A percentile compares a stretch with the other conserved stretches of the same genome.
Evolutionary conservation across 1,140 invertebrate species (phyloP).

Genomic region (Nomia melanderi): DNA sequence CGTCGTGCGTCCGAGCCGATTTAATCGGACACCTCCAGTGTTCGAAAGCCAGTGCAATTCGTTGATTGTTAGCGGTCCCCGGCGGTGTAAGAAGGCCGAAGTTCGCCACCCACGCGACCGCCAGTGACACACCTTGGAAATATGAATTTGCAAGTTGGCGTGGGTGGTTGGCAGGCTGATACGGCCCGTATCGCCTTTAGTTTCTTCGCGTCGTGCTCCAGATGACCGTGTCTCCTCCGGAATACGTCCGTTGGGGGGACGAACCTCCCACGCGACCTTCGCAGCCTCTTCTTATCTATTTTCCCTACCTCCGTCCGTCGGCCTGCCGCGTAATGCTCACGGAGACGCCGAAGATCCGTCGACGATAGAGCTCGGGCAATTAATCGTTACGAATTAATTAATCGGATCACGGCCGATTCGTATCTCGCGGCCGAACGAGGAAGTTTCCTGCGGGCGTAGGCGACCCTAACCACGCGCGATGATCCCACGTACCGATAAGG

Average conservation of each 20-base stretch:
- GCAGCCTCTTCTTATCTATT: not conserved
- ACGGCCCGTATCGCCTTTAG: slow-evolving; percentile 29
- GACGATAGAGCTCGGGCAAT: slow-evolving; percentile 60
- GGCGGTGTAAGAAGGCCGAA: slow-evolving; percentile 8
- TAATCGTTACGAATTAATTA: slow-evolving; percentile 71
- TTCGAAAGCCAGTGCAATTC: not conserved
- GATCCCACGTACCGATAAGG: slow-evolving; percentile 59
- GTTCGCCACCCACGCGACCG: slow-evolving; percentile 33
- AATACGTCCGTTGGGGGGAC: not conserved
- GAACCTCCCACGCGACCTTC: slow-evolving; percentile 44
- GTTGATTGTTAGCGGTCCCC: slow-evolving; percentile 8
- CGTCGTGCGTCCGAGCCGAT: not conserved
- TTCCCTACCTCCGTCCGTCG: not conserved
- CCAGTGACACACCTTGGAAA: slow-evolving; percentile 33
- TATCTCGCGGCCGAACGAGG: slow-evolving; percentile 44
- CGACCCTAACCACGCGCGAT: slow-evolving; percentile 57
- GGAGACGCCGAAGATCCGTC: slow-evolving; percentile 53
- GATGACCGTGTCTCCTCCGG: slow-evolving; percentile 43
- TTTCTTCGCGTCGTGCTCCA: slow-evolving; percentile 44
- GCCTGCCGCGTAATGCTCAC: slow-evolving; percentile 32
- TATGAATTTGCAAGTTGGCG: slow-evolving; percentile 48
- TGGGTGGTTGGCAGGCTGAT: slow-evolving; percentile 32
- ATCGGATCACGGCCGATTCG: slow-evolving; percentile 55
- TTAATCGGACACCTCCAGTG: not conserved
- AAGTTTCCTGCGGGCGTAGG: slow-evolving; percentile 58